Evolutionary conservation across 1,140 invertebrate species (phyloP).

Genomic region (Drosophila saltans): DNA sequence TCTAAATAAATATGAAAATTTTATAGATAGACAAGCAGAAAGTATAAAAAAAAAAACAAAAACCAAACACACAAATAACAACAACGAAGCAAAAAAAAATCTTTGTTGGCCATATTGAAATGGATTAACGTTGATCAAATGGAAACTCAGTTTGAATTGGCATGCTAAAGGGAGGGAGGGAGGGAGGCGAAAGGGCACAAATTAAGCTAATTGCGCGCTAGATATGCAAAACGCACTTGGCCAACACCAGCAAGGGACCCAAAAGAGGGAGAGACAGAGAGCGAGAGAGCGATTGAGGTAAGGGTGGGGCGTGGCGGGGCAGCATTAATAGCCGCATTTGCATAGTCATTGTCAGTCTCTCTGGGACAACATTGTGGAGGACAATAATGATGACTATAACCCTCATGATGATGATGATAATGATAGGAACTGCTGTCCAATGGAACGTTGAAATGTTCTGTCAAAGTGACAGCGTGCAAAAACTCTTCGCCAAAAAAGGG

Average conservation of each 20-base stretch:
- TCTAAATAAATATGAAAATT: constrained; percentile 79
- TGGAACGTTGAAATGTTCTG: constrained; percentile 48
- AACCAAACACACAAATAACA: constrained; percentile 32
- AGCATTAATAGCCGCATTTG: constrained; percentile 77
- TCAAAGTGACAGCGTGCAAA: constrained; percentile 46
- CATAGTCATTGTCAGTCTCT: constrained; percentile 47
- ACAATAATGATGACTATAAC: constrained; percentile 1
- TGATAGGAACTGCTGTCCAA: constrained; percentile 13
- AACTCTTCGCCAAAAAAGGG: constrained; percentile 18
- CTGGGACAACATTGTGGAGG: constrained; percentile 21
- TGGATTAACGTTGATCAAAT: constrained; percentile 75
- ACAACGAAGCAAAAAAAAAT: constrained; percentile 32
- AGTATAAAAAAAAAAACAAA: constrained; percentile 29
- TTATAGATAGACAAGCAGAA: constrained; percentile 63
- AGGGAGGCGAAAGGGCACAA: constrained; percentile 54
- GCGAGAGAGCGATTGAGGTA: neutral
- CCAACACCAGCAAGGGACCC: constrained; percentile 12
- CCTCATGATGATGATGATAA: neutral
- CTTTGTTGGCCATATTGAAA: constrained; percentile 64
- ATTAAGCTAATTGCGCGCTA: constrained; percentile 78
- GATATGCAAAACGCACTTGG: constrained; percentile 58
- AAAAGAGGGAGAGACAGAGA: neutral
- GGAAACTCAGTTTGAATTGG: constrained; percentile 10
- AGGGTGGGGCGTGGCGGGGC: neutral
- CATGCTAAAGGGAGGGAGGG: constrained; percentile 43